Conservation (phyloP, 2,888 invertebrate genomes). For the Lasius platythorax region DNA sequence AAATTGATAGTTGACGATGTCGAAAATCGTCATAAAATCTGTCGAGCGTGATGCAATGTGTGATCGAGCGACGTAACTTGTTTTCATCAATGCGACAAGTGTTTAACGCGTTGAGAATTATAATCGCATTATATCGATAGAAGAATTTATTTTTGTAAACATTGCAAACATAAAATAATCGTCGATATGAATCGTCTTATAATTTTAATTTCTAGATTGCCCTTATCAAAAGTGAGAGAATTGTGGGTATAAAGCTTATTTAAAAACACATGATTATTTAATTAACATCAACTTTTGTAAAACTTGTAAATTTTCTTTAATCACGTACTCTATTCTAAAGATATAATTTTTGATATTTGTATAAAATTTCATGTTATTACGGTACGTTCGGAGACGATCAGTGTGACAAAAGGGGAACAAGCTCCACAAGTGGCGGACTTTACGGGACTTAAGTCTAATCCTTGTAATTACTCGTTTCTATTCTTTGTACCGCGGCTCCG, state of each 20-base stretch:
- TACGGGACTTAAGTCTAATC: constrained; percentile 85
- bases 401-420: constrained; percentile 61
- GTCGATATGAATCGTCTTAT: not conserved
- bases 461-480: constrained; percentile 84
- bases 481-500: constrained; percentile 68
- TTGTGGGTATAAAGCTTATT: not conserved
- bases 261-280: not conserved
- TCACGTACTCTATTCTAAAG: not conserved
- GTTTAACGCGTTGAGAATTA: not conserved
- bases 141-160: not conserved
- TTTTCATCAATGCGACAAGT: not conserved
- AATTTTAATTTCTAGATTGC: not conserved
- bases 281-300: not conserved
- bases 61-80: not conserved
- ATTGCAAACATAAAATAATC: not conserved
- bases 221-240: not conserved
- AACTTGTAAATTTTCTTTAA: not conserved
- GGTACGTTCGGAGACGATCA: constrained; percentile 17
- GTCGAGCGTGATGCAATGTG: constrained; percentile 6
- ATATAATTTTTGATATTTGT: not conserved
- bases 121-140: not conserved
- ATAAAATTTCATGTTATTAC: not conserved
- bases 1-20: constrained; percentile 65
- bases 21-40: constrained; percentile 63
- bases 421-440: constrained; percentile 85